These are phyloP conservation scores for Xerus inauris DNA, from an alignment of 2,113 vertebrate species.

Conservation along the genomic window DNA sequence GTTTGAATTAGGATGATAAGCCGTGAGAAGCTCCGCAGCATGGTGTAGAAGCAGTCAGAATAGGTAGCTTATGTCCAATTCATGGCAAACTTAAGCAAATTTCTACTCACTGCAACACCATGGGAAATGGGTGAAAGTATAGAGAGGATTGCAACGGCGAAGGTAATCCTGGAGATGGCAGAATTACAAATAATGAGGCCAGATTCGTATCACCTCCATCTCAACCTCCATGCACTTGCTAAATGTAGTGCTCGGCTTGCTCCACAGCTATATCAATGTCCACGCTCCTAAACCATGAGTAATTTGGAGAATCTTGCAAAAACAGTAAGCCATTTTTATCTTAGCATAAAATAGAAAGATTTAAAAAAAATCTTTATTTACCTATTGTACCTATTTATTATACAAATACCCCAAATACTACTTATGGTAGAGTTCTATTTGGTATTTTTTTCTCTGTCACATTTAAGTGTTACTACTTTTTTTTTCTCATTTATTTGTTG, in stretches of 20 bases:
- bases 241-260: not conserved
- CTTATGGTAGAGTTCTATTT: not conserved
- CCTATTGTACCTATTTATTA: not conserved
- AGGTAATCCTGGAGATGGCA: not conserved
- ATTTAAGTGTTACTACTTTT: conserved; percentile 15
- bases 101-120: not conserved
- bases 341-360: not conserved
- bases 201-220: not conserved
- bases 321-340: not conserved
- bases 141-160: not conserved
- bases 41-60: not conserved
- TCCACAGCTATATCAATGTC: not conserved
- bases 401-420: not conserved
- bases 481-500: not conserved
- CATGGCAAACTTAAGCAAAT: not conserved
- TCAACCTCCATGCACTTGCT: not conserved
- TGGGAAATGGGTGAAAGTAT: not conserved
- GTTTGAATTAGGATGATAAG: not conserved
- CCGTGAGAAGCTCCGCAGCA: not conserved
- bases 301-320: not conserved
- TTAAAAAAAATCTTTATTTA: no score
- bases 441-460: not conserved
- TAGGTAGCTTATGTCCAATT: not conserved
- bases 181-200: not conserved
- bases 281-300: not conserved